phyloP scores from a whole-genome alignment of 1,140 invertebrate genomes.

The Bombyx mori region ASM3026992v2 NC_085126.1:9783501-9784000 shows the following conservation, averaged over 20 bases:
- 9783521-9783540: too few relatives aligned
- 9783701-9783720: conserved; percentile 49
- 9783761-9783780: conserved; percentile 71
- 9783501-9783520: too few relatives aligned
- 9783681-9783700: background rate
- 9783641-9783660: background rate
- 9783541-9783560: too few relatives aligned
- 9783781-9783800: conserved; percentile 58
- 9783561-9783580: too few relatives aligned
- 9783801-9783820: conserved; percentile 66
- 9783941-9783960: conserved; percentile 76
- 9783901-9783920: conserved; percentile 66
- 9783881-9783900: conserved; percentile 37
- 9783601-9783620: background rate
- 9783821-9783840: conserved; percentile 74
- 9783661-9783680: background rate
- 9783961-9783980: conserved; percentile 76
- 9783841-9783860: conserved; percentile 71
- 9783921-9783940: conserved; percentile 74
- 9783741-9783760: conserved; percentile 71
- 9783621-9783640: background rate
- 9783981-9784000: conserved; percentile 75
- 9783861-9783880: conserved; percentile 57
- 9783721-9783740: conserved; percentile 64
- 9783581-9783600: background rate